Evolutionary conservation across 2,797 vertebrate species (phyloP).

Genomic region (Jordanella pulchra): DNA sequence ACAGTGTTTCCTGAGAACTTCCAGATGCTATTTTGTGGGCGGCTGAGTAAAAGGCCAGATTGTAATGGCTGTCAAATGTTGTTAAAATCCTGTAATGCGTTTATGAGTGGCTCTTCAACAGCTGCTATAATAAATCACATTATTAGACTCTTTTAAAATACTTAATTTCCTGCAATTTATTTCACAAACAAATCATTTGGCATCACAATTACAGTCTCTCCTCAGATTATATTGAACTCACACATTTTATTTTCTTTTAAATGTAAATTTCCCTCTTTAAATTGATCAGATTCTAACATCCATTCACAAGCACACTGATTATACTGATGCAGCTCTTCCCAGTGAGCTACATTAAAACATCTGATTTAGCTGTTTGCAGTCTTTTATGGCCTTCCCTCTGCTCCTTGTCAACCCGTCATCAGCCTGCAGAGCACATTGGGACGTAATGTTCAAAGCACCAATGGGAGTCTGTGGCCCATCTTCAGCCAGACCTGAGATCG

Average conservation of each 20-base stretch:
- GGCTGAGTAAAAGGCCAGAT: conserved; percentile 42
- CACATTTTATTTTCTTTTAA: conserved; percentile 45
- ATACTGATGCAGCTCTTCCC: conserved; percentile 70
- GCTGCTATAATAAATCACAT: conserved; percentile 40
- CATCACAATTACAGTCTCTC: conserved; percentile 77
- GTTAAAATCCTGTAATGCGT: conserved; percentile 39
- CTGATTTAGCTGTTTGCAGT: conserved; percentile 50
- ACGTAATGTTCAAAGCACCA: conserved; percentile 64
- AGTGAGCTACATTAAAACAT: conserved; percentile 67
- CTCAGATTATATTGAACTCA: conserved; percentile 69
- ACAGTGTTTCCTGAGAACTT: conserved; percentile 58
- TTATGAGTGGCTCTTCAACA: conserved; percentile 32
- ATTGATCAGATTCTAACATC: conserved; percentile 63
- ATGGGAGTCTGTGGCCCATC: conserved; percentile 45
- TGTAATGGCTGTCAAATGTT: conserved; percentile 59
- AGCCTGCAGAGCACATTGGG: conserved; percentile 69
- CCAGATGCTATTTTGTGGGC: conserved; percentile 60
- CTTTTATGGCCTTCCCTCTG: conserved; percentile 42
- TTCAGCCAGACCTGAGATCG: conserved; percentile 74
- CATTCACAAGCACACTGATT: conserved; percentile 64
- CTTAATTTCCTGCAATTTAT: conserved; percentile 80
- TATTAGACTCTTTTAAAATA: conserved; percentile 61
- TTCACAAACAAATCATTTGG: conserved; percentile 80
- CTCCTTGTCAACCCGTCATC: conserved; percentile 56
- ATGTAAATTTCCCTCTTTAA: conserved; percentile 73